Conservation (phyloP, 2,888 invertebrate species). For the Gastrophysa polygoni region DNA sequence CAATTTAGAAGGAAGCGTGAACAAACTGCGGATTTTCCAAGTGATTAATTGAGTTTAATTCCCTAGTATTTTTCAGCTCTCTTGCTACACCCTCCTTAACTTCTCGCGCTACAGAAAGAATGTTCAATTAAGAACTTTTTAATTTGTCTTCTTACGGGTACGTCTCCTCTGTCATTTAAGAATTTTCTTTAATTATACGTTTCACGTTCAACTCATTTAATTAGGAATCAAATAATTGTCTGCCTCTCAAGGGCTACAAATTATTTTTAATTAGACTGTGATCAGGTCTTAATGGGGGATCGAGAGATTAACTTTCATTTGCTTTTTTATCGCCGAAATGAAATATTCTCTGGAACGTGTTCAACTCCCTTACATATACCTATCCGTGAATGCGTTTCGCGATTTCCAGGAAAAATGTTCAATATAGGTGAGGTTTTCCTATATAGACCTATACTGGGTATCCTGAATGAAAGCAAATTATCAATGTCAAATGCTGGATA, state of each 20-base stretch:
- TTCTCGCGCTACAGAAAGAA: conserved; percentile 42
- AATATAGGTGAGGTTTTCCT: too few relatives aligned
- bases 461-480: too few relatives aligned
- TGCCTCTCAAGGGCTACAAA: conserved; percentile 27
- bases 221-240: conserved; percentile 37
- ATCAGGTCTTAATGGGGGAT: conserved; percentile 15
- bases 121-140: conserved; percentile 51
- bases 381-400: too few relatives aligned
- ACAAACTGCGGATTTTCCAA: conserved; percentile 42
- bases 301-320: conserved; percentile 1
- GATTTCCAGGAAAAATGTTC: too few relatives aligned
- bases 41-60: conserved; percentile 49
- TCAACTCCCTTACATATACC: too few relatives aligned
- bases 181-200: conserved; percentile 45
- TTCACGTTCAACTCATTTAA: conserved; percentile 42
- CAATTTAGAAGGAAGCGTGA: conserved; percentile 35
- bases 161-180: conserved; percentile 40
- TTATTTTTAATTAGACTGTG: conserved; percentile 35
- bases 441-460: too few relatives aligned
- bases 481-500: too few relatives aligned
- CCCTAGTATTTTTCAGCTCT: conserved; percentile 39
- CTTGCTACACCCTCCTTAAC: conserved; percentile 35
- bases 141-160: conserved; percentile 45
- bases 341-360: neutral
- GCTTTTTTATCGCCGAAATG: neutral